Base-by-base conservation (phyloP, 2,888 invertebrate species). In the Leucozona laternaria region DNA sequence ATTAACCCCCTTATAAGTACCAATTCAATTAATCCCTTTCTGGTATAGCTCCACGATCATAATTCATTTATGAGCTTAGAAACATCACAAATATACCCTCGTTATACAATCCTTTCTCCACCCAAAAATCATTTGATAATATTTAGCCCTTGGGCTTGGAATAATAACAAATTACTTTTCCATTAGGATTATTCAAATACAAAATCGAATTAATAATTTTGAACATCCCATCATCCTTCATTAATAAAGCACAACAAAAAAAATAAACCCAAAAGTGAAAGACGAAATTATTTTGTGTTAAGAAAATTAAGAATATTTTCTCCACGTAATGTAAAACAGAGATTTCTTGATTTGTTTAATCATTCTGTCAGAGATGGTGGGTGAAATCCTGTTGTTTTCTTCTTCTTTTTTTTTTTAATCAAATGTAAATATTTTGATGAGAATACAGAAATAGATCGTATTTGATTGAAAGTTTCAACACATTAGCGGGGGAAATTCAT, bases 111-210 rank as follows among this genome's bases (percentile, higher is more conserved):
- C 6, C 4, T 28, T 37, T 6, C 8, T 60, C 37, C 6, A 11
- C 20, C 22, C 0, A 40, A 60, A 60, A 60, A 22, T 60, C 7
- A 60, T 62, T 62, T 45, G 17, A 13, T 45, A 64, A 13, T 45
- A 64, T 31, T 17, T 45, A 45, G 64, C 64, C 62, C 45, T 64
- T 45, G 17, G 28, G 64, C 25, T 25, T 3, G 40, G 28, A 31
- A 64, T 45, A 64, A 64, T 64, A 64, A 31, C 45, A 64, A 64
- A 64, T 64, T 64, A 28, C 28, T 28, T 64, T 64, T 45, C 64
- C 45, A 64, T 64, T 45, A 45, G 31, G 22, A 64, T 64, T 28
- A 45, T 15, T 28, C 28, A 40, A 55, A 28, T 57, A 57, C 17
- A 64, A 28, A 43, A 43, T 43, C 45, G 11, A 45, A 31, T 64